Evolutionary conservation across 2,888 invertebrate genomes (phyloP), one percentile per base, ranked within the genome.

Genomic region (Campoletis raptor): DNA sequence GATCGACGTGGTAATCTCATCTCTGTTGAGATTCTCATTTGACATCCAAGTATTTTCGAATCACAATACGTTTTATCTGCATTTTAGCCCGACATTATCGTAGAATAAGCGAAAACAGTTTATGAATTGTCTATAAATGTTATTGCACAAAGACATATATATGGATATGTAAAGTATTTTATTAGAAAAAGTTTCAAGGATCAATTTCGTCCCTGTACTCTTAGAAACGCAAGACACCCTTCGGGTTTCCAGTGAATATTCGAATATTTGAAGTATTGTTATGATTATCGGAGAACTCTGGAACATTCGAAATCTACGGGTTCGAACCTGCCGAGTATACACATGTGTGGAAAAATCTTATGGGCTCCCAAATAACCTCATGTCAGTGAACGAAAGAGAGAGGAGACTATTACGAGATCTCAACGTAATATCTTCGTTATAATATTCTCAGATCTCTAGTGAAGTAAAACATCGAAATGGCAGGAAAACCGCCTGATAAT

Each of bases 401-500:
- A 15, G 61, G 61, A 15, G 61, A 61, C 12, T 61, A 15, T 21
- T 61, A 48, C 40, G 36, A 54, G 15, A 54, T 30, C 37, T 37
- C 10, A 37, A 61, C 61, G 21, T 52, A 6, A 61, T 7, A 61
- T 40, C 45, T 6, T 42, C 21, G 40, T 57, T 30, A 18, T 18
- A 54, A 30, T 42, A 74, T 24, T 61, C n/a, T 70, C 24, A 12
- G 36, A 61, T 18, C 15, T 15, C 24, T 18, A 48, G 40, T 8
- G 8, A 6, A 18, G 52, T 21, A 64, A 72, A 81, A 30, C 8
- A 52, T 24, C 40, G 66, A 61, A 67, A 89, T 89, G 89, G 76
- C 90, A 10, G 87, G 88, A 40, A 66, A 61, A 21, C 40, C 64
- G 6, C 64, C 81, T 6, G 82, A 87, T 67, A 88, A 79, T 21